Base-by-base conservation (phyloP, 1,140 invertebrate species). In the Bombus picipes region DNA sequence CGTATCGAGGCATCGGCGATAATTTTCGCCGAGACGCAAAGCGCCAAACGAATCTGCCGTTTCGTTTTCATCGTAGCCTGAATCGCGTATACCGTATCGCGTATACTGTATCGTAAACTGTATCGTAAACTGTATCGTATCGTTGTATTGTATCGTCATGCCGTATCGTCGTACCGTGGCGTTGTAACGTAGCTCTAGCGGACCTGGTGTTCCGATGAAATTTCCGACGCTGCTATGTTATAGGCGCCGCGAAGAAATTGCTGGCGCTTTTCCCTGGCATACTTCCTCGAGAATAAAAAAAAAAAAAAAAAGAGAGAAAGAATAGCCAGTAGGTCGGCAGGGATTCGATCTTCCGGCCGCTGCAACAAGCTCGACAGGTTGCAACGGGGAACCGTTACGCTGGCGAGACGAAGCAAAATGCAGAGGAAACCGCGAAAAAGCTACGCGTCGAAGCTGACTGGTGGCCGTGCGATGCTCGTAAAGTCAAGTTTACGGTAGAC, bases 401-500 rank as follows among this genome's bases (percentile, higher is more conserved):
- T 83, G 92, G 83, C 91, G 90, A 91, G 89, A 93, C 91, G 88
- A 90, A 53, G 91, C 88, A 83, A 93, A 93, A 91, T 92, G 86
- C 90, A 82, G 57, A 78, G 89, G 89, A 91, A 92, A 89, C 81
- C 85, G 91, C 88, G 91, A 89, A 92, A 92, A 92, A 92, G 75
- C 87, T 87, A 92, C 74, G n/a, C 81, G 47, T 53, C 43, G 77
- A 18, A 41, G 68, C 34, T 47, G 28, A 47, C 62, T 74, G 6
- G 76, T 62, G 39, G 76, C 43, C 59, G 66, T 43, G 43, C 79
- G 66, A 80, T 78, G 87, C 88, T 92, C 92, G 91, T 92, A 93
- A 92, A 93, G 87, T 90, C 88, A 89, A 92, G 91, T 93, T 93
- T 93, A 93, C 93, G 92, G 90, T 93, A 92, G 92, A 92, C 91